These are phyloP conservation scores for Apis laboriosa DNA, from an alignment of 1,140 invertebrate genomes.

Conservation along the genomic window DNA sequence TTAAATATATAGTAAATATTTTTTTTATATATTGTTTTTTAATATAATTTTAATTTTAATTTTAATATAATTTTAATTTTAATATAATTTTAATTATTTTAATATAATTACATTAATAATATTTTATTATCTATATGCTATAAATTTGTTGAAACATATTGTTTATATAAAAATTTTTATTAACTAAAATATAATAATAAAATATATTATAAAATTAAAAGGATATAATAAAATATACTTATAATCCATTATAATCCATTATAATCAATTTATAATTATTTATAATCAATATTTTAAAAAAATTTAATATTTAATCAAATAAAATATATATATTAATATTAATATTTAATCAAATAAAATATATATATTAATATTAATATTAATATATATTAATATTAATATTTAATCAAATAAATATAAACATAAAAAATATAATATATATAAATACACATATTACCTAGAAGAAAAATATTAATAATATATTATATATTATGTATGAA, in stretches of 20 bases:
- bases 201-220: background rate
- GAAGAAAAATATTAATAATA: background rate
- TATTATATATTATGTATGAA: background rate
- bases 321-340: no score
- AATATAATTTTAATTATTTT: no score
- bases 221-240: no score
- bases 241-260: no score
- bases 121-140: background rate
- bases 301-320: no score
- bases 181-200: background rate
- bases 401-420: no score
- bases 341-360: no score
- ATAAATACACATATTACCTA: background rate
- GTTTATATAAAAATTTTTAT: background rate
- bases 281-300: no score
- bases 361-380: no score
- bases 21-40: background rate
- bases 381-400: no score
- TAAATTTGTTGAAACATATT: slow-evolving; percentile 1
- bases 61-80: background rate
- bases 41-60: no score
- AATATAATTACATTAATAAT: background rate
- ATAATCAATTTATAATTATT: no score
- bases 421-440: background rate
- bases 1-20: background rate